These are phyloP conservation scores for Nothobranchius kuhntae DNA, from an alignment of 2,113 vertebrate species.

Conservation along the genomic window DNA sequence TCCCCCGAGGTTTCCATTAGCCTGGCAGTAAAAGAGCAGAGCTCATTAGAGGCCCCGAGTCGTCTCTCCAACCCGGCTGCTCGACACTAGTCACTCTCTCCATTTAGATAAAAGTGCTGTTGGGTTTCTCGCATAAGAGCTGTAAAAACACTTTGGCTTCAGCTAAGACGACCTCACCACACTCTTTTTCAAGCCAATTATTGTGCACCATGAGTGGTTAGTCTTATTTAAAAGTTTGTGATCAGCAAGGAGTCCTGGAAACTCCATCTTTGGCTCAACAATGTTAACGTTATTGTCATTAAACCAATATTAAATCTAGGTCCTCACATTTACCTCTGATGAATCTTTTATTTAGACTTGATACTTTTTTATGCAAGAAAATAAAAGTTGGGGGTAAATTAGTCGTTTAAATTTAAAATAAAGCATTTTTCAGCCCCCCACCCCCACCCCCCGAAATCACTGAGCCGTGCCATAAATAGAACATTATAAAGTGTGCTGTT, in stretches of 20 bases:
- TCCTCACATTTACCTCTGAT: background rate
- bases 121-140: slow-evolving; percentile 32
- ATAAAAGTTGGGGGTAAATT: too few relatives aligned
- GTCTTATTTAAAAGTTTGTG: slow-evolving; percentile 24
- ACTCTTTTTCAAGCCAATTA: slow-evolving; percentile 49
- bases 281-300: background rate
- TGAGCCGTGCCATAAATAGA: too few relatives aligned
- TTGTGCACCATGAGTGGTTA: slow-evolving; percentile 19
- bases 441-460: too few relatives aligned
- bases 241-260: slow-evolving; percentile 10
- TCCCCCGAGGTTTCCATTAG: slow-evolving; percentile 78
- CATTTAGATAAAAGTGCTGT: slow-evolving; percentile 46
- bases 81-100: slow-evolving; percentile 62
- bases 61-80: slow-evolving; percentile 48
- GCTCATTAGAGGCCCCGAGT: slow-evolving; percentile 76
- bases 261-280: background rate
- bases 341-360: too few relatives aligned
- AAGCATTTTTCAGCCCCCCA: too few relatives aligned
- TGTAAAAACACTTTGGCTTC: slow-evolving; percentile 46
- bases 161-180: slow-evolving; percentile 42
- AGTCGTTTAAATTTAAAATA: too few relatives aligned
- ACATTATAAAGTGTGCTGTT: background rate
- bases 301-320: too few relatives aligned
- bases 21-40: slow-evolving; percentile 77
- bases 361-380: too few relatives aligned